Evolutionary conservation across 2,888 invertebrate genomes (phyloP), one percentile per base, ranked within the genome.

Genomic region (Cryptophagus acutangulus): DNA sequence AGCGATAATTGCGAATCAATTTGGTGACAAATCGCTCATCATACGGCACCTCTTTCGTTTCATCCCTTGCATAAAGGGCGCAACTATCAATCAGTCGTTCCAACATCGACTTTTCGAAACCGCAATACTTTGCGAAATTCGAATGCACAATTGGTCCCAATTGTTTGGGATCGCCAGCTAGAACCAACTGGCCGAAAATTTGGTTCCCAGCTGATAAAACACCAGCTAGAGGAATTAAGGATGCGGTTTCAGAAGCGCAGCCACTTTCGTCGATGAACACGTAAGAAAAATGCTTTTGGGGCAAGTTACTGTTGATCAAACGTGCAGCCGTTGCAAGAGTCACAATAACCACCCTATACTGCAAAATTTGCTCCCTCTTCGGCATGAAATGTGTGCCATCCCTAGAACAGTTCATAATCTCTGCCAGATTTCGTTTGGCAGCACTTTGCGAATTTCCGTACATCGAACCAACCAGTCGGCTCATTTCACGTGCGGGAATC

Each of bases 191-290:
- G 43, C 67, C 76, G 41, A 55, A 50, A 13, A 69, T 47, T 13
- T 41, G 38, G 2, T 55, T 54, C 2, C 28, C 24, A 13, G 40
- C 42, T 3, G 57, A 55, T 38, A 62, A 61, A 14, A 65, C 59
- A 16, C 58, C 67, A 51, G 66, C 67, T 16, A 78, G 66, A 2
- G 81, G 77, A 54, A 83, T 75, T 20, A 85, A 57, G 10, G 76
- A 70, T 59, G 84, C 82, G 1, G 81, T 74, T 66, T 84, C 84
- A 1, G 75, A 78, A 1, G 81, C 77, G 51, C 84, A 84, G 1
- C 83, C 84, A 33, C 80, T 80, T 69, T 87, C 87, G 59, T 87
- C 87, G 24, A 86, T 74, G 58, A 86, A 82, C 5, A 82, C 72
- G 60, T 86, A 82, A 1, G 78, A 74, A 15, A 15, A 31, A 54